A percentile compares a stretch with the other conserved stretches of the same genome.
Conservation (phyloP, 2,113 vertebrate species). For the Nothocercus julius region DNA sequence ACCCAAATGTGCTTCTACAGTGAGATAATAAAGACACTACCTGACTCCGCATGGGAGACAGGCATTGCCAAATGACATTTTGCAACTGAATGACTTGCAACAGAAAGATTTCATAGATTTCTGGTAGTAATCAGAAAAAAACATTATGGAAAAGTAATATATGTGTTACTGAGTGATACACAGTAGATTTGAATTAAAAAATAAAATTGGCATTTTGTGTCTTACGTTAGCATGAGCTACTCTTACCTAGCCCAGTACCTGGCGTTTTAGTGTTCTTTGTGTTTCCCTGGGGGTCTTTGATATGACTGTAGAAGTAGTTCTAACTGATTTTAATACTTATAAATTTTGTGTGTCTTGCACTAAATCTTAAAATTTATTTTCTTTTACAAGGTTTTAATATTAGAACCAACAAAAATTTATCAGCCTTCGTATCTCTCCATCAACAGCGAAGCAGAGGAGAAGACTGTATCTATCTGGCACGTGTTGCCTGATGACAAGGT, state of each 20-base stretch:
- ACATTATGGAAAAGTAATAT: neutral
- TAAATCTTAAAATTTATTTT: neutral
- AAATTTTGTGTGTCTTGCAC: neutral
- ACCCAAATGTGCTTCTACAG: neutral
- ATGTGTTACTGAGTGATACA: neutral
- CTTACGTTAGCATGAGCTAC: neutral
- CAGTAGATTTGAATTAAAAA: neutral
- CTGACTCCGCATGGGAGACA: neutral
- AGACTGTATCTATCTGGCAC: constrained; percentile 96
- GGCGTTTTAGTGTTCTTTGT: neutral
- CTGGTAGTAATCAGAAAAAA: neutral
- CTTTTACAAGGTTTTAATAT: constrained; percentile 89
- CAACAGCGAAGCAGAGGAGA: constrained; percentile 95
- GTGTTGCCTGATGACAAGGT: constrained; percentile 96
- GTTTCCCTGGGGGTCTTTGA: neutral
- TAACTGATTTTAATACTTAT: neutral
- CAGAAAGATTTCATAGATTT: neutral
- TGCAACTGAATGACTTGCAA: neutral
- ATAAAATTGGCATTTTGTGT: neutral
- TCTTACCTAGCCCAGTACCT: neutral
- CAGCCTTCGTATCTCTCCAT: constrained; percentile 96
- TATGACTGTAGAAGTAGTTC: neutral
- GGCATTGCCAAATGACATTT: neutral
- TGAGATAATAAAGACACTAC: neutral
- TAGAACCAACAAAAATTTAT: constrained; percentile 98